A percentile compares a stretch with the other conserved stretches of the same genome.
These are phyloP conservation scores for Linhomoeus sp. DNA, from an alignment of 2,888 invertebrate genomes.

Conservation along the genomic window DNA sequence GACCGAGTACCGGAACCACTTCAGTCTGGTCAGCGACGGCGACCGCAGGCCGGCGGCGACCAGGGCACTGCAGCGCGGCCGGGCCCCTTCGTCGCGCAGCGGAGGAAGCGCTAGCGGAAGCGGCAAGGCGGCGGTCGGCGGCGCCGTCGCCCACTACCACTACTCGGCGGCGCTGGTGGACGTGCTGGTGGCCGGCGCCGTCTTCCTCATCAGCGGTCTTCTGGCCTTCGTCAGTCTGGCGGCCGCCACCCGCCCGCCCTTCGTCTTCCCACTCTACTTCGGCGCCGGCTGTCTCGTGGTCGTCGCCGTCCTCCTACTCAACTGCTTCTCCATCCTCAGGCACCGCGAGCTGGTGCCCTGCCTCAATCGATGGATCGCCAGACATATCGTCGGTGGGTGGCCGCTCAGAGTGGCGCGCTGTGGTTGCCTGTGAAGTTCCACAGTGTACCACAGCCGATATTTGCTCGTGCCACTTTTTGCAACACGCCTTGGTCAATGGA, in stretches of 20 bases:
- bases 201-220: slow-evolving; percentile 29
- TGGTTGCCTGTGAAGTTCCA: too few species aligned
- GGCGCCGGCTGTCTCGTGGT: neutral
- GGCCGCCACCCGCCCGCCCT: slow-evolving; percentile 36
- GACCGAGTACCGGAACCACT: slow-evolving; percentile 23
- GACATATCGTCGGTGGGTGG: slow-evolving; percentile 52
- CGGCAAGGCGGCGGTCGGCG: neutral
- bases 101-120: neutral
- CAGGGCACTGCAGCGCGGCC: neutral
- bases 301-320: neutral
- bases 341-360: slow-evolving; percentile 38
- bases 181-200: slow-evolving; percentile 55
- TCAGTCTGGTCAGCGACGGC: slow-evolving; percentile 12
- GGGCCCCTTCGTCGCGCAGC: neutral
- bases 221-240: slow-evolving; percentile 14
- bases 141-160: slow-evolving; percentile 15
- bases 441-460: too few species aligned
- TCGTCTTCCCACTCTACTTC: neutral
- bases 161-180: slow-evolving; percentile 40
- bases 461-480: too few species aligned
- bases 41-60: neutral
- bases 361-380: slow-evolving; percentile 51
- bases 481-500: too few species aligned
- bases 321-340: neutral
- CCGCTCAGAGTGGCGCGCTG: neutral